Evolutionary conservation across 2,797 vertebrate species (phyloP), one percentile per base, ranked within the genome.

Genomic region (Propithecus deckenii): DNA sequence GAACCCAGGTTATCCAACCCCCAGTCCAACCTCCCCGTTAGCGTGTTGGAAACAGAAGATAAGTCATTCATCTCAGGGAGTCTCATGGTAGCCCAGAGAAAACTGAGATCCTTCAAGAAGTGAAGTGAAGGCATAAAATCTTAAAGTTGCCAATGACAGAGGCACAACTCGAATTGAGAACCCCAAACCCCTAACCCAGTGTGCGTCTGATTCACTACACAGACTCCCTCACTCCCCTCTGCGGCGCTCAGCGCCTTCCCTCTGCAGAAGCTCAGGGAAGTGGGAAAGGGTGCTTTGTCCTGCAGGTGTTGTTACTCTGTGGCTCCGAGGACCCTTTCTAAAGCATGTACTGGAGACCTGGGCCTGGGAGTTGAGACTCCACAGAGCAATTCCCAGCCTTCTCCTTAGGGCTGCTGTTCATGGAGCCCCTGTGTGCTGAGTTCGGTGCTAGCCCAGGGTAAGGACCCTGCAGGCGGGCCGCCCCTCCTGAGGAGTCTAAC

Each of bases 351-450:
- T 41, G 13, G 48, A 61, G 32, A 32, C 18, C 28, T 15, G 23
- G 1, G 1, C 76, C 43, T 38, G 41, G 69, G 65, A 41, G 48
- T 41, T 18, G 15, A 13, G 50, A 11, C n/a, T 13, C 8, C 35
- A 4, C 0, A 1, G 13, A 25, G 28, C 17, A 25, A 30, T 83
- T 17, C 6, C 32, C 4, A 59, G 55, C 15, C 38, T 71, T 59
- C 14, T 55, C 22, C 38, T 55, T 43, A 5, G 23, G 17, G 9
- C 32, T 67, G 38, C 13, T 32, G 12, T 57, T 32, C 46, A 65
- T 9, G 0, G 4, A 52, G 35, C 18, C 3, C 15, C 43, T 11
- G 6, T 23, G 63, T 41, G 71, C n/a, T 41, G 72, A 0, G 0
- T 55, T 57, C 48, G 30, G 35, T 4, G 46, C 23, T 11, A 23